Percentiles rank a stretch among this genome's conserved stretches.
These are phyloP conservation scores for Gambusia affinis DNA, from an alignment of 2,113 vertebrate species.

Conservation along the genomic window DNA sequence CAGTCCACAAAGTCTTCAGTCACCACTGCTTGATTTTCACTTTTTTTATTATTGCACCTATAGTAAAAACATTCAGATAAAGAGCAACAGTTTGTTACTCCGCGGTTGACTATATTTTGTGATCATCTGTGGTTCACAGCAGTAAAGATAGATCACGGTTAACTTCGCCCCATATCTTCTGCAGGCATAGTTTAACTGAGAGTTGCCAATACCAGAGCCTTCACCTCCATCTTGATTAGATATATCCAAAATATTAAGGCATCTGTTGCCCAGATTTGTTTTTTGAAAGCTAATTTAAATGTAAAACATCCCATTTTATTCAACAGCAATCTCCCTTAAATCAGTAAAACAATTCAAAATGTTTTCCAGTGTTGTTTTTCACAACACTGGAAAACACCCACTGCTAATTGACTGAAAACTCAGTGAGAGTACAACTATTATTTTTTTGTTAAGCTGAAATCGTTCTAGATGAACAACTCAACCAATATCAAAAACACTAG, in stretches of 20 bases:
- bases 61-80: background rate
- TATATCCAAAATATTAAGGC: too few relatives aligned
- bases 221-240: too few relatives aligned
- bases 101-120: background rate
- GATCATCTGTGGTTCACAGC: background rate
- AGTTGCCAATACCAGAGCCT: too few relatives aligned
- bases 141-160: too few relatives aligned
- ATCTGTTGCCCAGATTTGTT: background rate
- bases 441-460: background rate
- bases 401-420: background rate
- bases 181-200: too few relatives aligned
- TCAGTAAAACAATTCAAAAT: too few relatives aligned
- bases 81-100: background rate
- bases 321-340: too few relatives aligned
- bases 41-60: background rate
- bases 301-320: too few relatives aligned
- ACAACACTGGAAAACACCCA: too few relatives aligned
- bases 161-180: too few relatives aligned
- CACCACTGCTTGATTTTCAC: background rate
- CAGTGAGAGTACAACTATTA: background rate
- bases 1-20: background rate
- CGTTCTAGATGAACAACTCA: background rate
- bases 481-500: background rate
- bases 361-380: too few relatives aligned
- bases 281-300: background rate